Base-by-base conservation (phyloP, 1,140 invertebrate genomes). In the Papilio polyxenes region DNA sequence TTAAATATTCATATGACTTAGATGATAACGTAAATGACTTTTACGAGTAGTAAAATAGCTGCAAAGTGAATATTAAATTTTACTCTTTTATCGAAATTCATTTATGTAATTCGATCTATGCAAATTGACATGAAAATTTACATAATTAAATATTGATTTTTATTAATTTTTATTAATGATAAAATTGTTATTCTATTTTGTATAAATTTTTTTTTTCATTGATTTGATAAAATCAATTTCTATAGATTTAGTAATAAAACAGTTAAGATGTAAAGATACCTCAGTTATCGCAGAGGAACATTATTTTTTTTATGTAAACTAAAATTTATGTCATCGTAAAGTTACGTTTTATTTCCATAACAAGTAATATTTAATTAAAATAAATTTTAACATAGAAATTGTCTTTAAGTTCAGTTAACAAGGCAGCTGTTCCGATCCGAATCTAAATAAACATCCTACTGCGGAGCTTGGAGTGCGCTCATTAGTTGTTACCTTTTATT, bases 191-290 rank as follows among this genome's bases (percentile, higher is more conserved):
- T 86, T 83, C 82, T 84, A 85, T 86, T 88, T 85, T 83, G 86
- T 82, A 37, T 37, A 75, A 77, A 23, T 49, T 17, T 11, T 49
- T 80, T 65, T 86, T 84, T 83, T 85, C 85, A 85, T 88, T 85
- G 6, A 59, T 83, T 87, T 83, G 87, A 92, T 91, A 90, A 89
- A 90, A 93, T 93, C 89, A 89, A 87, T 92, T 93, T 94, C 91
- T 93, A 92, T 93, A 90, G 91, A 44, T 90, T 88, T 92, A 93
- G 91, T 90, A 92, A 59, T 31, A 31, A 59, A 59, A 59, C 2
- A 7, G n/a, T 20, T 10, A 59, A 59, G 1, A 20, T 9, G 3
- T 51, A 10, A 7, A 8, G n/a, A 17, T 17, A 20, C n/a, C 17
- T n/a, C 17, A 20, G 17, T 82, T 84, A 23, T 40, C 15, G 75